These are phyloP conservation scores for Drosophila colorata DNA, from an alignment of 2,888 invertebrate species.

Conservation along the genomic window DNA sequence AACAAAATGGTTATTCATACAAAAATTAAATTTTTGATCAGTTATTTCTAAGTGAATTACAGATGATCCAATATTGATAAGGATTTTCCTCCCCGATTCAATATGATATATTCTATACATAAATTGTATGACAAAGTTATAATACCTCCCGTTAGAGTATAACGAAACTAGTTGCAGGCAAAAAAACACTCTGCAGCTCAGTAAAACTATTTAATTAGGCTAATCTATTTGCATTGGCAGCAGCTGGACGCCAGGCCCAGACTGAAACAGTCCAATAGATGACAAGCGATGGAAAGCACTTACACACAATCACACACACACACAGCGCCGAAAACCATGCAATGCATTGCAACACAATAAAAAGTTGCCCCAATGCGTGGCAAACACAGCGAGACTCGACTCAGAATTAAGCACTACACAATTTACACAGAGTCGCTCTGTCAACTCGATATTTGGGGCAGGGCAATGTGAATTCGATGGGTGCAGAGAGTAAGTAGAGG, in stretches of 20 bases:
- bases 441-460: conserved; percentile 31
- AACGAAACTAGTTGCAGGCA: neutral
- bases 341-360: conserved; percentile 39
- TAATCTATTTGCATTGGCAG: conserved; percentile 66
- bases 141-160: neutral
- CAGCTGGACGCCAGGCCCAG: conserved; percentile 7
- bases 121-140: neutral
- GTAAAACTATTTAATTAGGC: conserved; percentile 71
- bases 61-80: too few relatives aligned
- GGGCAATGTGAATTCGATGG: conserved; percentile 28
- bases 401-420: conserved; percentile 38
- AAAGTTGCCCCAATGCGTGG: conserved; percentile 29
- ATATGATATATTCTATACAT: too few relatives aligned
- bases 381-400: conserved; percentile 6
- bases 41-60: too few relatives aligned
- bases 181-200: conserved; percentile 31
- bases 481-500: neutral
- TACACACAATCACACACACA: neutral
- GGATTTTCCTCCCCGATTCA: neutral
- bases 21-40: too few relatives aligned
- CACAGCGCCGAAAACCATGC: conserved; percentile 31
- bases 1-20: too few relatives aligned
- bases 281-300: conserved; percentile 17
- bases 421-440: conserved; percentile 42
- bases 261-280: conserved; percentile 18